phyloP scores from a whole-genome alignment of 2,888 invertebrate genomes.

The Xanthostigma xanthostigma region DNA sequence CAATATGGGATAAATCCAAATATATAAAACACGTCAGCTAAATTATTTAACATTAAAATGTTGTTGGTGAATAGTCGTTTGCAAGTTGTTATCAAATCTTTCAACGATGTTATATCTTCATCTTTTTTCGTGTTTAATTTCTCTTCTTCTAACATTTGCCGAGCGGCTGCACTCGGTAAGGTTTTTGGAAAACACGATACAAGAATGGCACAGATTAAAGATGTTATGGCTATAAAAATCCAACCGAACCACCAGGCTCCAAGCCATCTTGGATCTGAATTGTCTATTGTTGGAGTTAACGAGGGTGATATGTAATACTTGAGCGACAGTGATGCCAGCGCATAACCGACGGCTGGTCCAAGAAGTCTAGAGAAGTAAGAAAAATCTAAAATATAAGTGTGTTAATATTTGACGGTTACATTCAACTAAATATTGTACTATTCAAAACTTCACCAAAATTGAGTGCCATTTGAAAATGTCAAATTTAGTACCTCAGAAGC shows the following conservation, averaged over 20 bases:
- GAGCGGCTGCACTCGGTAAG: constrained; percentile 45
- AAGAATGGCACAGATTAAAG: constrained; percentile 43
- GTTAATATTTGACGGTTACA: background rate
- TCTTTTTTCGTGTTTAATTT: constrained; percentile 15
- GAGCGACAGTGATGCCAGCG: constrained; percentile 47
- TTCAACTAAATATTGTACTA: too few relatives aligned
- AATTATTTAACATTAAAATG: constrained; percentile 54
- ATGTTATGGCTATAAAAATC: constrained; percentile 43
- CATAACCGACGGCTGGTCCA: constrained; percentile 54
- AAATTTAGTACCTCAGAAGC: too few relatives aligned
- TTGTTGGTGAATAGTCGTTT: constrained; percentile 46
- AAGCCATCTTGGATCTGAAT: constrained; percentile 58
- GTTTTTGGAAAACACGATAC: constrained; percentile 54
- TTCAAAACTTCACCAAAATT: too few relatives aligned
- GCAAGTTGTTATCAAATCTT: constrained; percentile 48
- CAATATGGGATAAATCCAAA: constrained; percentile 60
- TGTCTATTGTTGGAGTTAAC: constrained; percentile 46
- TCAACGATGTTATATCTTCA: constrained; percentile 29
- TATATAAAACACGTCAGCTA: constrained; percentile 58
- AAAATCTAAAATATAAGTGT: constrained; percentile 31
- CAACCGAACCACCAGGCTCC: constrained; percentile 74
- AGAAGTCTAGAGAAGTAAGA: constrained; percentile 52
- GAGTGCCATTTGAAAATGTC: too few relatives aligned
- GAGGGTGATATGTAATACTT: constrained; percentile 50
- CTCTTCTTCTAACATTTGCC: constrained; percentile 26